Evolutionary conservation across 1,140 invertebrate genomes (phyloP), one percentile per base, ranked within the genome.

Genomic region (Zaprionus africanus): DNA sequence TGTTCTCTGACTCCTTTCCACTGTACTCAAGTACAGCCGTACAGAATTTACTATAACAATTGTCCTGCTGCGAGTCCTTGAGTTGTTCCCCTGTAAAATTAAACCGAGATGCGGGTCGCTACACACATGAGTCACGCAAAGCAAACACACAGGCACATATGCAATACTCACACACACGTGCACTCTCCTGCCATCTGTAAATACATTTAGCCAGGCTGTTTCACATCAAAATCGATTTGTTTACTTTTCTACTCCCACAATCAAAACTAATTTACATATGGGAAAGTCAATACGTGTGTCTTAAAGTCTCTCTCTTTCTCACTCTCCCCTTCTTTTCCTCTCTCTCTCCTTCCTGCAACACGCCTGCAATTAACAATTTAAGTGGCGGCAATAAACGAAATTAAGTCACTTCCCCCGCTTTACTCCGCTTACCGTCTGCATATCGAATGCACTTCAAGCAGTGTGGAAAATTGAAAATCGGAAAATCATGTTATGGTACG

Each of bases 371-470:
- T 82, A 86, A 79, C 49, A 68, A 62, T 79, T 86, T 81, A 82
- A 86, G 82, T 87, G 83, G 71, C 79, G 38, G 77, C 83, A 82
- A 79, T 81, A 71, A 78, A 82, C 60, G 68, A 86, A 86, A 86
- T 82, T 70, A 77, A 82, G 66, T 74, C 72, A 66, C 22, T 54
- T 79, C n/a, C 46, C 71, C 57, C 34, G 51, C n/a, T 65, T 58
- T 57, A n/a, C 31, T 61, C 34, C 17, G 12, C 15, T 6, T n/a
- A 34, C 31, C 54, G 24, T 22, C 36, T 38, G 41, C 59, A 46
- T 70, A 61, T 54, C 59, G 17, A 81, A 56, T 70, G 69, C 74
- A 59, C 59, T 46, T 53, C 22, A 43, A 54, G 61, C 41, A 31
- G 54, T 70, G 54, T 71, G 60, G 73, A 76, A 72, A 76, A 76